A percentile compares a stretch with the other conserved stretches of the same genome.
Evolutionary conservation across 2,797 vertebrate species (phyloP).

Genomic region (Poecilia gillii): DNA sequence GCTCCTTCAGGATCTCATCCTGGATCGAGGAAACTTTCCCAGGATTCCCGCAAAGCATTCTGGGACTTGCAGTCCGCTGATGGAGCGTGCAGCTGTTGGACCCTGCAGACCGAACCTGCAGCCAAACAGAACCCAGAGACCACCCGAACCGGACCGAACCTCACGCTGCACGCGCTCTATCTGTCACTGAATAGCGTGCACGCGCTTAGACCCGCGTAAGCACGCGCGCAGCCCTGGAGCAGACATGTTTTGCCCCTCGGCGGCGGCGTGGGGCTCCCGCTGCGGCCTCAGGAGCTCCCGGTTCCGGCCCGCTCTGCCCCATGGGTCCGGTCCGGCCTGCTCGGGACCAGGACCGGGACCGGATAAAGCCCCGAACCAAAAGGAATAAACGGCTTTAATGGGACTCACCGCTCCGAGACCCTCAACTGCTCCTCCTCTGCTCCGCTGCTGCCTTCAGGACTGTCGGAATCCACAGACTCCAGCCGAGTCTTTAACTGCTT

Average conservation of each 20-base stretch:
- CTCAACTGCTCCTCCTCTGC: slow-evolving; percentile 5
- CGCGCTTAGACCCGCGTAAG: too few relatives aligned
- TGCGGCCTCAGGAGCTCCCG: neutral
- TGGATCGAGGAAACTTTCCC: neutral
- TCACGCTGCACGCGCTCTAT: neutral
- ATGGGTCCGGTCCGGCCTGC: neutral
- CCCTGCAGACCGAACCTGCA: neutral
- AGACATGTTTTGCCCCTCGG: neutral
- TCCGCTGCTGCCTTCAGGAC: neutral
- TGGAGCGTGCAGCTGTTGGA: neutral
- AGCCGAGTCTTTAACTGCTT: too few relatives aligned
- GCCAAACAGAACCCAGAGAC: neutral
- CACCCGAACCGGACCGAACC: neutral
- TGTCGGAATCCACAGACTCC: neutral
- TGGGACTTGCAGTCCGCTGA: slow-evolving; percentile 5
- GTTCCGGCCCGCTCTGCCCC: neutral
- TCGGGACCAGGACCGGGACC: neutral
- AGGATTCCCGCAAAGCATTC: neutral
- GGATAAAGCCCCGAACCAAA: neutral
- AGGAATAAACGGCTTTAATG: neutral
- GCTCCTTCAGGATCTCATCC: neutral
- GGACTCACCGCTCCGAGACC: neutral
- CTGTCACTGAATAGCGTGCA: neutral
- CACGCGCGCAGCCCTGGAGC: neutral
- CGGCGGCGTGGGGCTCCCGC: neutral